Base-by-base conservation (phyloP, 2,797 vertebrate genomes). In the Brachyalestes nurse region DNA sequence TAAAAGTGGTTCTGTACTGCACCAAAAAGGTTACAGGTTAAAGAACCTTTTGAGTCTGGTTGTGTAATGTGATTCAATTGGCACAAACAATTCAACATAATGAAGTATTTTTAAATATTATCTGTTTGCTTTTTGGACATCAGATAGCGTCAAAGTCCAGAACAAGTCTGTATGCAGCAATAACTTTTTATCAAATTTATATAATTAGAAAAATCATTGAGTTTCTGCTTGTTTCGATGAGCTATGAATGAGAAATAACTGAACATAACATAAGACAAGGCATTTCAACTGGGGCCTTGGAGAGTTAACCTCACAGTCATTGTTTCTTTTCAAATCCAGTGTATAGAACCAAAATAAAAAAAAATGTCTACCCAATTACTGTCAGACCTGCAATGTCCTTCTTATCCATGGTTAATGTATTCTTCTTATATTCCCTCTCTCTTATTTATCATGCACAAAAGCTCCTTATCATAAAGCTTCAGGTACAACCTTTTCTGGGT, bases 281-380 rank as follows among this genome's bases (percentile, higher is more conserved):
- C 5, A 28, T 25, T 23, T 23, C 4, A 23, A 23, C 1, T 0
- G 60, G 23, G 23, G 5, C 60, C 13, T 28, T 62, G 61, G 61
- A 17, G 61, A 12, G 61, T 64, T 64, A 64, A 17, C 28, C 13
- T 64, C 16, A 19, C 8, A 34, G 61, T 64, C 61, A 64, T 64
- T 71, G 49, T 51, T 71, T 47, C 12, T 25, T 70, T 49, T 49
- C 21, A 49, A 25, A 47, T 47, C 21, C 45, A 49, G 6, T 70
- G 42, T 49, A 14, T 21, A 23, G 45, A 47, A 14, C 66, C 25
- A 71, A 71, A 71, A 71, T 49, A 71, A 71, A 71, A 70, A 70
- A 70, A 69, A 5, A 13, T 6, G 13, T 51, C 67, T 28, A 34
- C 49, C 47, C 67, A 25, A 17, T 71, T 51, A 71, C 47, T 51